phyloP scores from a whole-genome alignment of 2,113 vertebrate species.

The Chascanopsetta lugubris region DNA sequence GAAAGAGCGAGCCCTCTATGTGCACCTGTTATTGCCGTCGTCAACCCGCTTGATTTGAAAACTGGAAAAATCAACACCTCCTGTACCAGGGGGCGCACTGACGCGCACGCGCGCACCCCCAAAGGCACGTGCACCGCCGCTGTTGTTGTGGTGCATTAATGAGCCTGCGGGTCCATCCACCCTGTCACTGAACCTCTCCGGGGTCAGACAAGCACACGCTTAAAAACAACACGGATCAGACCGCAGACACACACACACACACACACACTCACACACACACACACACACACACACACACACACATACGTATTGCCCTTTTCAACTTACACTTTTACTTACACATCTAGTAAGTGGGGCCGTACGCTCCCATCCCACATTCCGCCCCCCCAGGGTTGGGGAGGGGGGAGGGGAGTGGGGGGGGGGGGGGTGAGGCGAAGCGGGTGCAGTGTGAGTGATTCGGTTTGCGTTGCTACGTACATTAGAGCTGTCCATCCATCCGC shows the following conservation, averaged over 20 bases:
- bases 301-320: constrained; percentile 5
- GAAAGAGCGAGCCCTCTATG: constrained; percentile 11
- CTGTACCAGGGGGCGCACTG: neutral
- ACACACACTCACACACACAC: constrained; percentile 8
- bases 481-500: constrained; percentile 81
- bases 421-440: no score
- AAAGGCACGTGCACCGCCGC: neutral
- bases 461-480: constrained; percentile 80
- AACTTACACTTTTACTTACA: constrained; percentile 40
- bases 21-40: constrained; percentile 20
- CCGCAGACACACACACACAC: neutral
- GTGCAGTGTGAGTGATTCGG: constrained; percentile 69
- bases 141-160: neutral
- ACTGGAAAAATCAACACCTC: constrained; percentile 8
- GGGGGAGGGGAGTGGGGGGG: no score
- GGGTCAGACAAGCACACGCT: constrained; percentile 9
- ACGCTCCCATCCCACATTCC: constrained; percentile 49
- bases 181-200: constrained; percentile 3
- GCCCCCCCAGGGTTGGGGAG: constrained; percentile 46
- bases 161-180: neutral
- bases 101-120: neutral
- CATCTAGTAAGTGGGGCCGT: constrained; percentile 51
- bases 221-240: constrained; percentile 14
- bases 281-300: constrained; percentile 3
- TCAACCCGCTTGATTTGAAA: constrained; percentile 20